These are phyloP conservation scores for Phylloscopus collybita DNA, from an alignment of 2,797 vertebrate species.

Conservation along the genomic window DNA sequence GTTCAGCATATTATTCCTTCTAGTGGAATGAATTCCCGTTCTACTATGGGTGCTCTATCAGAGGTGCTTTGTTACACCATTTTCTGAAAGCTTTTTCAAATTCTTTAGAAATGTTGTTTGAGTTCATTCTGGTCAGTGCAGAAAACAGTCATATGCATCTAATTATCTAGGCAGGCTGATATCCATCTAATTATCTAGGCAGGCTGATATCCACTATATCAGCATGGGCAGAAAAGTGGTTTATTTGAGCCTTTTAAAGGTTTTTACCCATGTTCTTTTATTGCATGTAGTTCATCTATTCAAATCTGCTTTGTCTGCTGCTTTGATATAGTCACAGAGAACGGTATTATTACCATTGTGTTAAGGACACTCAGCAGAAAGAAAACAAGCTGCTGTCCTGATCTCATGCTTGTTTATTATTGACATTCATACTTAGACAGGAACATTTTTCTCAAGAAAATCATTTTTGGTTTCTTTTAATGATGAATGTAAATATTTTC, in stretches of 20 bases:
- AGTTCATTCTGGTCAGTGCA: background rate
- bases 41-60: background rate
- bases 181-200: background rate
- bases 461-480: background rate
- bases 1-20: background rate
- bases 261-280: background rate
- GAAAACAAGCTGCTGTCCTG: background rate
- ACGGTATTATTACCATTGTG: background rate
- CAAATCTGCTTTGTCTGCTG: background rate
- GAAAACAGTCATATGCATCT: background rate
- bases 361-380: background rate
- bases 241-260: background rate
- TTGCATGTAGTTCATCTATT: background rate
- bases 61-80: background rate
- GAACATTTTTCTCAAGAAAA: background rate
- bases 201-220: background rate
- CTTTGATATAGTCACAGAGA: background rate
- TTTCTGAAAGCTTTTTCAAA: background rate
- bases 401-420: conserved; percentile 18
- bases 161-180: background rate
- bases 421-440: background rate
- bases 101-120: background rate
- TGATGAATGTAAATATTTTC: background rate
- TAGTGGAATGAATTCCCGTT: background rate
- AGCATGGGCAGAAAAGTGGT: background rate